Percentiles rank a stretch among this genome's conserved stretches.
Evolutionary conservation across 1,140 invertebrate species (phyloP).

Genomic region (Anoplolepis gracilipes): DNA sequence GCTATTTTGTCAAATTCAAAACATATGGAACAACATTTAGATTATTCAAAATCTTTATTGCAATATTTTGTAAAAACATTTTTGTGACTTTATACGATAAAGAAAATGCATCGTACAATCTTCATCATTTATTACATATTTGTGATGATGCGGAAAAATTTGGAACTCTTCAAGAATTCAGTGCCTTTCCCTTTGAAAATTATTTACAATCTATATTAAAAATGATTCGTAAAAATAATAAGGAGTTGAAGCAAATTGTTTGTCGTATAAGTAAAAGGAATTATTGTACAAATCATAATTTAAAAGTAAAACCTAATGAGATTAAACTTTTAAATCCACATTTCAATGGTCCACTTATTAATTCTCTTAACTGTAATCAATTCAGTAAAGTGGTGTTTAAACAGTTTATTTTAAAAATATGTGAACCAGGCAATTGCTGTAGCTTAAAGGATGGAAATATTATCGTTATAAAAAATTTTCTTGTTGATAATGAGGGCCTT

Average conservation of each 20-base stretch:
- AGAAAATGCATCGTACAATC: slow-evolving; percentile 25
- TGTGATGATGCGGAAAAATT: slow-evolving; percentile 10
- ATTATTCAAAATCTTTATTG: not conserved
- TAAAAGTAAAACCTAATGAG: not conserved
- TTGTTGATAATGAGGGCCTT: not conserved
- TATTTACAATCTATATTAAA: slow-evolving; percentile 12
- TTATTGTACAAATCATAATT: not conserved
- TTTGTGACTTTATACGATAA: slow-evolving; percentile 24
- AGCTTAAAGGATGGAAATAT: not conserved
- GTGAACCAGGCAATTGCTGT: not conserved
- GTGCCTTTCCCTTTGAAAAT: slow-evolving; percentile 29
- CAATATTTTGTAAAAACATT: slow-evolving; percentile 34
- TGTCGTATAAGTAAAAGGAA: slow-evolving; percentile 4
- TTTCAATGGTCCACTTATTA: not conserved
- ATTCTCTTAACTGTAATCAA: not conserved
- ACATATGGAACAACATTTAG: not conserved
- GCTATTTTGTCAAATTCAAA: slow-evolving; percentile 16
- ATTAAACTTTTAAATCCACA: not conserved
- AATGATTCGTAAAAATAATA: slow-evolving; percentile 30
- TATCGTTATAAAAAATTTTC: not conserved
- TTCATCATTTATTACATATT: slow-evolving; percentile 11
- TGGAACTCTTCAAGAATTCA: slow-evolving; percentile 14
- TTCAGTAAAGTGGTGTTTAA: not conserved
- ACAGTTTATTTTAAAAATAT: slow-evolving; percentile 1
- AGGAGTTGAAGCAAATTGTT: slow-evolving; percentile 17